phyloP scores from a whole-genome alignment of 2,888 invertebrate genomes.

The Cylindroiulus punctatus region DNA sequence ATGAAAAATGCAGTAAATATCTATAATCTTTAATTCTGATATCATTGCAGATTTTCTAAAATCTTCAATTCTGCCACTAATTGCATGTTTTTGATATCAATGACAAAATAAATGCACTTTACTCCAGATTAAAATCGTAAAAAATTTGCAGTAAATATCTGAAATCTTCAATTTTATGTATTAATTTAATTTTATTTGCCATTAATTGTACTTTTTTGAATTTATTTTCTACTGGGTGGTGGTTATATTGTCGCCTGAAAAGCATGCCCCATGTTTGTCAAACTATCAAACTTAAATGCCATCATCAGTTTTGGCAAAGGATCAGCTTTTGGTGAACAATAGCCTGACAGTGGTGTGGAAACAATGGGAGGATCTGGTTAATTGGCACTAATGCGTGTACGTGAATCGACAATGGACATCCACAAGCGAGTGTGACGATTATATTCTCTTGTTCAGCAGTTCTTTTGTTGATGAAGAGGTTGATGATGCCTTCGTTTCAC shows the following conservation, averaged over 20 bases:
- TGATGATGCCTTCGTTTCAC: background rate
- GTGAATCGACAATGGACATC: background rate
- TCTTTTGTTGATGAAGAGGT: constrained; percentile 34
- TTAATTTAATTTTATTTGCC: no score
- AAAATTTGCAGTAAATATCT: no score
- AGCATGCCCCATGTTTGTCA: background rate
- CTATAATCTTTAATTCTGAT: no score
- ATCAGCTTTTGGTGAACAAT: background rate
- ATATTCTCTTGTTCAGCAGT: background rate
- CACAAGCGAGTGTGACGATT: background rate
- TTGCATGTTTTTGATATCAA: no score
- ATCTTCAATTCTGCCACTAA: no score
- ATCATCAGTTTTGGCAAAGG: background rate
- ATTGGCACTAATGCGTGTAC: constrained; percentile 20
- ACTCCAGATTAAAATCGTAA: no score
- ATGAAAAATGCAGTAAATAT: no score
- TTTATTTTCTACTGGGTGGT: no score
- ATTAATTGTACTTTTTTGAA: no score
- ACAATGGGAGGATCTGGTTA: background rate
- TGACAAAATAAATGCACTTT: no score
- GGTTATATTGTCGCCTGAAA: background rate
- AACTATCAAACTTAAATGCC: background rate
- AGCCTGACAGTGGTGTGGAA: background rate
- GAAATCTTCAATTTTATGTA: no score
- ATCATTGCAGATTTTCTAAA: no score